These are phyloP conservation scores for Arge pagana DNA, from an alignment of 2,888 invertebrate genomes.

Conservation along the genomic window DNA sequence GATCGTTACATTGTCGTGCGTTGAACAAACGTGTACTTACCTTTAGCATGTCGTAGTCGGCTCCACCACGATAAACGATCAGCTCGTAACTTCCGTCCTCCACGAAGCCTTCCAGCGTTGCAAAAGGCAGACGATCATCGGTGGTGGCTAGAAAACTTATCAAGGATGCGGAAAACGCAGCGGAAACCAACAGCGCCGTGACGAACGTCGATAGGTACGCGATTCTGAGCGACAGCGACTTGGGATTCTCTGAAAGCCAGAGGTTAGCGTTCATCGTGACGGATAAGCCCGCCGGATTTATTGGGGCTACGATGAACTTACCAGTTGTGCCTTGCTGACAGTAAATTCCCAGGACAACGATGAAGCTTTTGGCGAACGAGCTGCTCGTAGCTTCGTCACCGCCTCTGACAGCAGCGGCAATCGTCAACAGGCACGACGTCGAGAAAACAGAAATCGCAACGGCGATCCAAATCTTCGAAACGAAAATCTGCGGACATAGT, in stretches of 20 bases:
- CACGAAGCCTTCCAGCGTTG: constrained; percentile 39
- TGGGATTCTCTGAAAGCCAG: constrained; percentile 36
- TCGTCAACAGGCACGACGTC: constrained; percentile 30
- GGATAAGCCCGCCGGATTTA: too few species aligned
- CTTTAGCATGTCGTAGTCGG: constrained; percentile 37
- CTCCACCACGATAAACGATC: constrained; percentile 36
- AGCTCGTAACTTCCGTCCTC: constrained; percentile 40
- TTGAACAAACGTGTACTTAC: constrained; percentile 29
- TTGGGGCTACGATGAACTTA: too few species aligned
- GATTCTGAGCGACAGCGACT: constrained; percentile 35
- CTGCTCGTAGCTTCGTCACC: constrained; percentile 17
- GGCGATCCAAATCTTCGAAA: constrained; percentile 26
- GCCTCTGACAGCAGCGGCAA: constrained; percentile 34
- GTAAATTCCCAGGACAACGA: constrained; percentile 40
- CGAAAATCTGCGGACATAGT: constrained; percentile 31
- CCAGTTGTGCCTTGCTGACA: constrained; percentile 42
- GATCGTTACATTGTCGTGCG: too few species aligned
- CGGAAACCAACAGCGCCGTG: constrained; percentile 39
- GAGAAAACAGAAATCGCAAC: constrained; percentile 25
- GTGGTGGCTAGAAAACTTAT: constrained; percentile 38
- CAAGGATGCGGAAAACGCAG: constrained; percentile 46
- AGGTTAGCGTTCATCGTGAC: background rate
- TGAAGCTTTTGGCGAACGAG: constrained; percentile 31
- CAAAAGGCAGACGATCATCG: constrained; percentile 38
- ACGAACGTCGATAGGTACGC: constrained; percentile 43